Evolutionary conservation across 2,888 invertebrate genomes (phyloP), one percentile per base, ranked within the genome.

Genomic region (Drosophila bunnanda): DNA sequence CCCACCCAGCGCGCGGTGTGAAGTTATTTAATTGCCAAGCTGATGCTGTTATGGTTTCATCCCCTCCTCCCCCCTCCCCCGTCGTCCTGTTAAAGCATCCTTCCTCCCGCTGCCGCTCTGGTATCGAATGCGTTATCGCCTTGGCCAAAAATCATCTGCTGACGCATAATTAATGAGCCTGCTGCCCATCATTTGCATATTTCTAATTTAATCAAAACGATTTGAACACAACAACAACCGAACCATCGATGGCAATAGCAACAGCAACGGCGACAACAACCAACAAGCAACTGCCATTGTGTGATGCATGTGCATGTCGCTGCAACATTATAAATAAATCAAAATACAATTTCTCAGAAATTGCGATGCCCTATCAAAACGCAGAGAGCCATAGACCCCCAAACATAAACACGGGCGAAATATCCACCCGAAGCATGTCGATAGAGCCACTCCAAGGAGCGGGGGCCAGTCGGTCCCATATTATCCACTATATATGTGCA

Each of bases 281-380:
- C 39, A 17, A 10, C 60, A 39, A 39, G 46, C 46, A 52, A 59
- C 73, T 75, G 53, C 59, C 62, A 70, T 79, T 73, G 48, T 70
- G 60, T 54, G 50, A 34, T 72, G 79, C 79, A 67, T 87, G 77
- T 78, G 90, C 90, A 90, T 90, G 89, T 89, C 90, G 90, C 76
- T 86, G 90, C 78, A 88, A 90, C 90, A 90, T 89, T 89, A 90
- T 89, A 89, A 89, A 89, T 89, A 89, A 89, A 89, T 89, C 89
- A 89, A 89, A 89, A 88, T 90, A 88, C 90, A 86, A 89, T 89
- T 89, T 89, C 89, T 89, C 77, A 89, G 89, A 89, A 89, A 90
- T 90, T 88, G 90, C 88, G 90, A 90, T 88, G 90, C 84, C 87
- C 80, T 90, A 88, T 88, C 88, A 86, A 86, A 86, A 71, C 17